Evolutionary conservation across 2,888 invertebrate genomes (phyloP), one percentile per base, ranked within the genome.

Genomic region (Amaurobius ferox): DNA sequence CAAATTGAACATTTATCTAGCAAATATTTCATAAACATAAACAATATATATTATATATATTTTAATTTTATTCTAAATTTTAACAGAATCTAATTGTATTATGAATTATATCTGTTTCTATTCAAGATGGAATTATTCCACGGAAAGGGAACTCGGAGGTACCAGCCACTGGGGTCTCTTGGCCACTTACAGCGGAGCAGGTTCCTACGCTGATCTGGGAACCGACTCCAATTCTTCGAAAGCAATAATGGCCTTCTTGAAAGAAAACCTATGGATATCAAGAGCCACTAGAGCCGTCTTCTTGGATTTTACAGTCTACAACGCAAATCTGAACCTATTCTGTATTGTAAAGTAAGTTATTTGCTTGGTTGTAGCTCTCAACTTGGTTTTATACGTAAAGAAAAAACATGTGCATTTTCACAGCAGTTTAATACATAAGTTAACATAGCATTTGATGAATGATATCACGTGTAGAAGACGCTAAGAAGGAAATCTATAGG

Each of bases 251-350:
- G 78, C 90, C 2, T 89, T 92, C 1, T 91, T 95, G 19, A 93
- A 93, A 89, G 88, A 92, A 0, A 91, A 92, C 68, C 90, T 93
- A 13, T 96, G 95, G 95, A 92, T 96, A 66, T 93, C 93, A 71
- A 91, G 94, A 64, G 94, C 94, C 0, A 95, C 95, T 0, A 91
- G 96, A 88, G 93, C 93, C 0, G 91, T 95, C 26, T 93, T 95
- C 87, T 89, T 95, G 0, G 95, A 95, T 90, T 95, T 95, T 89
- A 93, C 94, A 9, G 92, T 95, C 32, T 95, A 94, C 91, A 95
- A 96, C 90, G 93, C 93, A 0, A 95, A 96, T 90, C 92, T 94
- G 74, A 94, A 95, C 90, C 91, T 95, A 30, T 94, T 95, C 91
- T 94, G 94, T 89, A 92, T 94, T 62, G 91, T 93, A 61, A 94